These are phyloP conservation scores for Myopa testacea DNA, from an alignment of 2,888 invertebrate species.

Conservation along the genomic window DNA sequence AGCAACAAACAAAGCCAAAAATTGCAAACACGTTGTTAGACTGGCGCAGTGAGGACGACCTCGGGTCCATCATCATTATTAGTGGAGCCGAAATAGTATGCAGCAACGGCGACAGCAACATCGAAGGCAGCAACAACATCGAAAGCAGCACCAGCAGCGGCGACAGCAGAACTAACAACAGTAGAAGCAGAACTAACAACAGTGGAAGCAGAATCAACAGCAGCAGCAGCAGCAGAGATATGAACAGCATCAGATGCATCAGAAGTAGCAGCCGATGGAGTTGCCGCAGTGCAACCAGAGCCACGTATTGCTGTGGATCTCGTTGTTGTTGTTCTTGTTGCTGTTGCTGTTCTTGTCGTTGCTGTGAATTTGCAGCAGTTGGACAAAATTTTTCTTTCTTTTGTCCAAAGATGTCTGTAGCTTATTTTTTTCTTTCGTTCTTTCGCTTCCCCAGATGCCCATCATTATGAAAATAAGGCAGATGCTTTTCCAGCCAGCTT, in stretches of 20 bases:
- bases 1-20: conserved; percentile 19
- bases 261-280: too few relatives aligned
- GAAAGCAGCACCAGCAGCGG: not conserved
- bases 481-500: conserved; percentile 20
- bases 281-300: too few relatives aligned
- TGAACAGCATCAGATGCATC: not conserved
- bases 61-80: conserved; percentile 44
- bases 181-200: not conserved
- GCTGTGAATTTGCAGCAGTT: conserved; percentile 1
- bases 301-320: too few relatives aligned
- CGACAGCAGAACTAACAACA: not conserved
- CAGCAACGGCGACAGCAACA: conserved; percentile 2
- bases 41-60: conserved; percentile 27
- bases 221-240: not conserved
- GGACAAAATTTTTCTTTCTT: conserved; percentile 7
- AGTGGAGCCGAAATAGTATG: conserved; percentile 38
- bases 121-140: not conserved
- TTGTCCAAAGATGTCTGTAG: not conserved
- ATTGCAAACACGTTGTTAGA: conserved; percentile 19
- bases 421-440: not conserved
- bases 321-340: not conserved
- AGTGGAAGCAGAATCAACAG: not conserved
- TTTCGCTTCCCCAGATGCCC: conserved; percentile 33
- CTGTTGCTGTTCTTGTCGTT: not conserved
- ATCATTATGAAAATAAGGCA: conserved; percentile 42